Evolutionary conservation across 2,888 invertebrate species (phyloP).

Genomic region (Cepaea hortensis): DNA sequence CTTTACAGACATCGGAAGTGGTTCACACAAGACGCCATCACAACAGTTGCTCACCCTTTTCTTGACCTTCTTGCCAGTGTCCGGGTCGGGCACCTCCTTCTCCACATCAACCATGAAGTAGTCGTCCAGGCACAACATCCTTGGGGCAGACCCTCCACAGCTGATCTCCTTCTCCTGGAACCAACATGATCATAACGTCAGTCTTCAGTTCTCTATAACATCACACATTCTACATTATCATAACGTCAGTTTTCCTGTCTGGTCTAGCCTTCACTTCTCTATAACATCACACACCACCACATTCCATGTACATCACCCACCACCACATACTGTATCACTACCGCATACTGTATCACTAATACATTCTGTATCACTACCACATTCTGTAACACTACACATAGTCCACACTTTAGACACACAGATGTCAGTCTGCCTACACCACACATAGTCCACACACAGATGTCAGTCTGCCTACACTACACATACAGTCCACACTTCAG

Average conservation of each 20-base stretch:
- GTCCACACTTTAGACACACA: too few species aligned
- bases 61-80: conserved; percentile 84
- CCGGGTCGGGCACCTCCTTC: conserved; percentile 79
- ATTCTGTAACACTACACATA: too few species aligned
- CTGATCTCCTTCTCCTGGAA: conserved; percentile 84
- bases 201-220: too few species aligned
- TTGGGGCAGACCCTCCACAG: conserved; percentile 90
- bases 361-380: too few species aligned
- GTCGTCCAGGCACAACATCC: conserved; percentile 95
- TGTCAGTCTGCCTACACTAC: neutral
- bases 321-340: too few species aligned
- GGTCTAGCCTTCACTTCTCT: too few species aligned
- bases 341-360: too few species aligned
- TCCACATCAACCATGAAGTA: conserved; percentile 89
- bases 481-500: neutral
- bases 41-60: conserved; percentile 78
- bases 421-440: too few species aligned
- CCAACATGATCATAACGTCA: neutral
- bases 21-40: too few species aligned
- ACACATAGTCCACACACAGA: neutral
- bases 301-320: too few species aligned
- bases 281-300: too few species aligned
- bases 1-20: too few species aligned
- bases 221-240: neutral
- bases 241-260: neutral